Evolutionary conservation across 2,113 vertebrate species (phyloP), one percentile per base, ranked within the genome.

Genomic region (Ochotona curzoniae): DNA sequence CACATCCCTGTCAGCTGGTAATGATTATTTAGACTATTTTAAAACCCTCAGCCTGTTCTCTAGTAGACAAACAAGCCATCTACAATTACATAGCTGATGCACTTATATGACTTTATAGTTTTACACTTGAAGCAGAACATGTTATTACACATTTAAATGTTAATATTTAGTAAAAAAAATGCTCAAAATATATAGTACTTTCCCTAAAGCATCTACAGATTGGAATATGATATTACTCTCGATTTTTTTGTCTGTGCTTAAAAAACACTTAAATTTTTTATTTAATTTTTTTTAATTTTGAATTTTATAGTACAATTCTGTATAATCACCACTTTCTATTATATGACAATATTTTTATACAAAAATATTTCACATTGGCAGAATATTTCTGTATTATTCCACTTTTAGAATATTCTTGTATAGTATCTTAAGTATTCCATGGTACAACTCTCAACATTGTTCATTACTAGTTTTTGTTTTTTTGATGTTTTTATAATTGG

Each of bases 21-120:
- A 98, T 98, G 95, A 97, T 96, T 98, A 95, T 97, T 98, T 98
- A 97, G 97, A 96, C 97, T 95, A 96, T 96, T 98, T 97, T 97
- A 98, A 97, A 91, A 95, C 96, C 96, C 95, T 96, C 96, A 94
- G 96, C 90, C 96, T 97, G 79, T 93, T 97, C 96, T 97, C 81
- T 94, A 90, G 96, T 96, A 97, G 93, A 97, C 97, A 98, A 98
- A 81, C 90, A 97, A 97, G 93, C 81, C 93, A 92, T 97, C 94
- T 95, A 94, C 94, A 97, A 93, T 97, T 97, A 98, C 83, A 30
- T 94, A 80, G 84, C 96, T 97, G 92, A 86, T 94, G 85, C 89
- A 78, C 96, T 97, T 97, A 66, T 91, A 94, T 85, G 90, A 79
- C 47, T 97, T 96, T 97, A 75, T 96, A 69, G 87, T 95, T 96